Conservation (phyloP, 64 coral and sea anemone genomes). For the Montipora cactus region DNA sequence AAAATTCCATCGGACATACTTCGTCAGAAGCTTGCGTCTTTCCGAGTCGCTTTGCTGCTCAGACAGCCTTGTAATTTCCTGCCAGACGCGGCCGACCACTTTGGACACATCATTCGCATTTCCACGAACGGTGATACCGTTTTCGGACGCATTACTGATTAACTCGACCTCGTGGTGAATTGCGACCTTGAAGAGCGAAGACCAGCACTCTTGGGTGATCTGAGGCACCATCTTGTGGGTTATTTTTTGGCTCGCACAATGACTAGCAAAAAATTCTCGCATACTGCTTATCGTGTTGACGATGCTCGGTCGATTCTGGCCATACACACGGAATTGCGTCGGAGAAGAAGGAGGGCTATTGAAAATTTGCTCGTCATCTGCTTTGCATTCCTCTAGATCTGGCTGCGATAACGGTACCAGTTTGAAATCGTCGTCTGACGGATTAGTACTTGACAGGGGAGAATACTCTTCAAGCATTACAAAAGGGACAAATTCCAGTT, state of each 20-base stretch:
- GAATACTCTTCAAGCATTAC: conserved; percentile 13
- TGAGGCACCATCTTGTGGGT: conserved; percentile 9
- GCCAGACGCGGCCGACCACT: not conserved
- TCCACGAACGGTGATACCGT: not conserved
- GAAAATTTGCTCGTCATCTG: not conserved
- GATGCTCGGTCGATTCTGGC: not conserved
- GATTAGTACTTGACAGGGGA: not conserved
- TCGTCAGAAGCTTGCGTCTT: conserved; percentile 14
- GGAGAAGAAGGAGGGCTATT: not conserved
- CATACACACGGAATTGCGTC: conserved; percentile 24
- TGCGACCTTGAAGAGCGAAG: not conserved
- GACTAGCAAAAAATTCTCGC: not conserved
- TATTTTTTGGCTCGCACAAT: not conserved
- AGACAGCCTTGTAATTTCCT: not conserved
- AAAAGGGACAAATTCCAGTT: not conserved
- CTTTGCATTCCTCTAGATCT: too few relatives aligned
- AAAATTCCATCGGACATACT: conserved; percentile 21
- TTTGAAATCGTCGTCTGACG: not conserved
- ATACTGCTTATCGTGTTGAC: not conserved
- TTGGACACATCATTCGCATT: not conserved
- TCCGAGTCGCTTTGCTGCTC: not conserved
- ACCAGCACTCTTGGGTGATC: not conserved
- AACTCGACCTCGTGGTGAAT: not conserved
- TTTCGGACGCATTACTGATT: not conserved
- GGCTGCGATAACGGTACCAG: not conserved